phyloP scores from a whole-genome alignment of 2,888 invertebrate species.

The Agriotes lineatus region DNA sequence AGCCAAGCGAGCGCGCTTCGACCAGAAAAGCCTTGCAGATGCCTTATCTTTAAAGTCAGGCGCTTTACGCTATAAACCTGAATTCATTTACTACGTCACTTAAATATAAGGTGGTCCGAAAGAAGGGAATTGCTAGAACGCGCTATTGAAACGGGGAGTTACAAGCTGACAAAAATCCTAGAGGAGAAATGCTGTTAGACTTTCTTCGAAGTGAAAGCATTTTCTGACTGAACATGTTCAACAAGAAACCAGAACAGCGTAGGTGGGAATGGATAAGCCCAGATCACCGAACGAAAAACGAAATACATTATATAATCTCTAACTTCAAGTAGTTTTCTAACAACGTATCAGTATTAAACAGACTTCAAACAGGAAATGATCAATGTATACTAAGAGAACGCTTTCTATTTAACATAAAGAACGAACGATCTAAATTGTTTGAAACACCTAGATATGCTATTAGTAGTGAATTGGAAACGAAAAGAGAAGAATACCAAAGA shows the following conservation, averaged over 20 bases:
- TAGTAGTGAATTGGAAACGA: not conserved
- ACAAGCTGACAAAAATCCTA: not conserved
- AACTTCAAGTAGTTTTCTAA: not conserved
- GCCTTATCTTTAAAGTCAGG: too few relatives aligned
- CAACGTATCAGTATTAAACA: not conserved
- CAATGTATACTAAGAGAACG: not conserved
- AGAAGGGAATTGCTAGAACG: too few relatives aligned
- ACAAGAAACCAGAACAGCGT: not conserved
- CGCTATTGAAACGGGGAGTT: too few relatives aligned
- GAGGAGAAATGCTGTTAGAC: not conserved
- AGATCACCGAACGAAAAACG: not conserved
- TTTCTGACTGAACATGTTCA: not conserved
- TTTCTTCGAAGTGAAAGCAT: not conserved
- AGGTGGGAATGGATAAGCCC: not conserved
- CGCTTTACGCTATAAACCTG: too few relatives aligned
- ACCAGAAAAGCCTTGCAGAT: too few relatives aligned
- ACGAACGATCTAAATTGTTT: not conserved
- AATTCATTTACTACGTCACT: too few relatives aligned
- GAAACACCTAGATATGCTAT: not conserved
- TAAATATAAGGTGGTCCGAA: too few relatives aligned
- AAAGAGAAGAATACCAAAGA: slow-evolving; percentile 1
- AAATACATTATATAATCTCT: not conserved
- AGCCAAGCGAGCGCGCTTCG: too few relatives aligned
- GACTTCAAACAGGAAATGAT: not conserved
- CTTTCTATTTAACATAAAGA: slow-evolving; percentile 2